Conservation (phyloP, 2,113 vertebrate species). For the Empidonax traillii region DNA sequence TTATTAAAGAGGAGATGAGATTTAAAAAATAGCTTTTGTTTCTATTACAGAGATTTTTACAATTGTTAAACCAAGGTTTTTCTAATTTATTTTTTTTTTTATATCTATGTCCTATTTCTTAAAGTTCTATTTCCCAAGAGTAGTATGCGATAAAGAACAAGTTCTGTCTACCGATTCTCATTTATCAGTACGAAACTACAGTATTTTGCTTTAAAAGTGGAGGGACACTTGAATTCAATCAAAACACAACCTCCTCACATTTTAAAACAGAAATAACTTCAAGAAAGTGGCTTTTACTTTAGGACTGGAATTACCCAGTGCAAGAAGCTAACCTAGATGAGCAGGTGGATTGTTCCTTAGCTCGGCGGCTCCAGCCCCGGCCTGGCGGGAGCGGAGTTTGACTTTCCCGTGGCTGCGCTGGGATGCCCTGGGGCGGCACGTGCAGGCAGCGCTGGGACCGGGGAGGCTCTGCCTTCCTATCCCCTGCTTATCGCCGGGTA, state of each 20-base stretch:
- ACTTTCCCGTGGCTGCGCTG: not conserved
- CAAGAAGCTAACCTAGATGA: accelerated
- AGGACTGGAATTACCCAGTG: not conserved
- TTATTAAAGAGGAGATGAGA: accelerated
- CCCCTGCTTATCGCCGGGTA: not conserved
- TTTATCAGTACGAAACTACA: not conserved
- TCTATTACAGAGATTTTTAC: not conserved
- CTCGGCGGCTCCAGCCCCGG: accelerated
- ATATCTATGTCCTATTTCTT: not conserved
- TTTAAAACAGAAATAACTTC: not conserved
- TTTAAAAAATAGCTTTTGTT: not conserved
- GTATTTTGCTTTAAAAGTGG: not conserved
- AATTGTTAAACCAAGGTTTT: not conserved
- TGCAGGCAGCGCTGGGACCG: not conserved
- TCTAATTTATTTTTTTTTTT: not conserved
- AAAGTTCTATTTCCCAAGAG: not conserved
- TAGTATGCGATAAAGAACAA: not conserved
- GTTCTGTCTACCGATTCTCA: not conserved
- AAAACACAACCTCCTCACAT: not conserved
- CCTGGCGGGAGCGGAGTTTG: not conserved
- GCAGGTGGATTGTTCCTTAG: accelerated
- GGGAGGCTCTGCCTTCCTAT: not conserved
- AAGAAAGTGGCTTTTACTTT: not conserved
- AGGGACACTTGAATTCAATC: not conserved
- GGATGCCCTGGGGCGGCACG: not conserved